Percentiles rank a stretch among this genome's conserved stretches.
These are phyloP conservation scores for Anthopleura xanthogrammica DNA, from an alignment of 92 coral and sea anemone species.

Conservation along the genomic window DNA sequence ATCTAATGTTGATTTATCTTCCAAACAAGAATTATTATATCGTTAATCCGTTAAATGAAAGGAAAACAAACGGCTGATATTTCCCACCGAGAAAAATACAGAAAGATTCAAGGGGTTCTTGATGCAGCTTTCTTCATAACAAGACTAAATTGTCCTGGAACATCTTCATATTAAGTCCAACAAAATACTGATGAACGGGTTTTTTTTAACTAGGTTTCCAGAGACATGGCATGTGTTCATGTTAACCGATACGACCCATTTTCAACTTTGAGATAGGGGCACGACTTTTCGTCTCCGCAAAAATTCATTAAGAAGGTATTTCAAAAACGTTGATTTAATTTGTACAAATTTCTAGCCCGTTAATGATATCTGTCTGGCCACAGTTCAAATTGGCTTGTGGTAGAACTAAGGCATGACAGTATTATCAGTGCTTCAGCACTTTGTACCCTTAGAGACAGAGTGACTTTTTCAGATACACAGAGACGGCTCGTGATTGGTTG, in stretches of 20 bases:
- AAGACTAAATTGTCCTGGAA: neutral
- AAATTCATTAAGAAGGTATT: neutral
- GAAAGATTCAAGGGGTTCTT: neutral
- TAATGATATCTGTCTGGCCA: neutral
- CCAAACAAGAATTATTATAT: slow-evolving; percentile 5
- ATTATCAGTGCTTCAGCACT: neutral
- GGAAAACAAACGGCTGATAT: neutral
- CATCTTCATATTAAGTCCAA: too few species aligned
- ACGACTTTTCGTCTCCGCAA: too few species aligned
- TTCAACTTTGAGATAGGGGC: too few species aligned
- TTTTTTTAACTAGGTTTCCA: too few species aligned
- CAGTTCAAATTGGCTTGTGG: neutral
- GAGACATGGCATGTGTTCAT: too few species aligned
- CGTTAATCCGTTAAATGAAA: slow-evolving; percentile 4
- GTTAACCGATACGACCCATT: too few species aligned
- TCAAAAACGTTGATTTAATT: neutral
- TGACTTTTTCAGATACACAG: neutral
- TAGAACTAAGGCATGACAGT: neutral
- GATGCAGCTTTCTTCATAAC: neutral
- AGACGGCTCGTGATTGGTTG: neutral
- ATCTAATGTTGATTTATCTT: neutral
- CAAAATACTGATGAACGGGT: too few species aligned
- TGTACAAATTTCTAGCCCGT: neutral
- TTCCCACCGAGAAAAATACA: neutral
- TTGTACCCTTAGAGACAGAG: neutral